Evolutionary conservation across 2,888 invertebrate genomes (phyloP).

Genomic region (Chrysotoxum bicinctum): DNA sequence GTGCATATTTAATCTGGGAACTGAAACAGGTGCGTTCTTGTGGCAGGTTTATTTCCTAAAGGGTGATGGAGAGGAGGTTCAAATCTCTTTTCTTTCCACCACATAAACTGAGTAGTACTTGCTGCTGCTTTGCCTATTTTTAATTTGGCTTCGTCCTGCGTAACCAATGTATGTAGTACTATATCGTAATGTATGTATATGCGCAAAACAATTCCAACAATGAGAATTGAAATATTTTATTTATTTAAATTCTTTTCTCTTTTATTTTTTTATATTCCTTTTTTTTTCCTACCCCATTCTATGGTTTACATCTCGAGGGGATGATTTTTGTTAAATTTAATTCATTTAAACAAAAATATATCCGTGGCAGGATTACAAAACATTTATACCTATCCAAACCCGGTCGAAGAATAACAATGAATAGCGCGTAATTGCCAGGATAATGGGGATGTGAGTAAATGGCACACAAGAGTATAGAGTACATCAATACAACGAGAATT

Average conservation of each 20-base stretch:
- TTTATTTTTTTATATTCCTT: not conserved
- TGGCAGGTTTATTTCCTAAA: slow-evolving; percentile 22
- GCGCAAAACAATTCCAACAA: slow-evolving; percentile 59
- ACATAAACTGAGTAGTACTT: not conserved
- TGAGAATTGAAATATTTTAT: slow-evolving; percentile 67
- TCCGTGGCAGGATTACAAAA: slow-evolving; percentile 49
- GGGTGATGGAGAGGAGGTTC: not conserved
- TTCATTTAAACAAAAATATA: slow-evolving; percentile 66
- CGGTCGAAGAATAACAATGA: slow-evolving; percentile 46
- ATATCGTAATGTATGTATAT: not conserved
- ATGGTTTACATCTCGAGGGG: slow-evolving; percentile 18
- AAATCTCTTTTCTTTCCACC: not conserved
- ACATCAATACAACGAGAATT: slow-evolving; percentile 36
- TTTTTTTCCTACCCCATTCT: not conserved
- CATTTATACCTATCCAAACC: slow-evolving; percentile 16
- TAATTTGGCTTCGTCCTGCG: slow-evolving; percentile 7
- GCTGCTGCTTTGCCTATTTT: not conserved
- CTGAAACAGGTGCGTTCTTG: slow-evolving; percentile 54
- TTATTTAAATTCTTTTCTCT: slow-evolving; percentile 58
- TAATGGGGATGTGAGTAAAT: slow-evolving; percentile 43
- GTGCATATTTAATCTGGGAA: slow-evolving; percentile 56
- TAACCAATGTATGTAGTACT: slow-evolving; percentile 1
- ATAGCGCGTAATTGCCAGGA: slow-evolving; percentile 62
- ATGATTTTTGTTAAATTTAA: slow-evolving; percentile 61
- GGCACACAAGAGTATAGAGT: not conserved